A percentile compares a stretch with the other conserved stretches of the same genome.
Conservation (phyloP, 2,797 vertebrate species). For the Fistularia commersonii region DNA sequence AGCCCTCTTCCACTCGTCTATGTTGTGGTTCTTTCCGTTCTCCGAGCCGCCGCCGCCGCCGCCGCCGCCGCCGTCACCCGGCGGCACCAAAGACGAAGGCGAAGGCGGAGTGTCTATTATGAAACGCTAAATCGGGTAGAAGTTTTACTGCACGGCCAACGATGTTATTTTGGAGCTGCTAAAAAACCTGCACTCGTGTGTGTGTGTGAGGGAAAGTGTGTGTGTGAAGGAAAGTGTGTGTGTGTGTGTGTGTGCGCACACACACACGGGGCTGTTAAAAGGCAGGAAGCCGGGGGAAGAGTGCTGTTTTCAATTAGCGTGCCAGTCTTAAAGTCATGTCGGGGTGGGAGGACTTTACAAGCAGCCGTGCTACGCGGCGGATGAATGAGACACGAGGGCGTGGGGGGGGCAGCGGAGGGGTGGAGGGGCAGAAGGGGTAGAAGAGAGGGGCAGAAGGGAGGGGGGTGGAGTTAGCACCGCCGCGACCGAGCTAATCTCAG, state of each 20-base stretch:
- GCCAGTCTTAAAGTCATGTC: conserved; percentile 68
- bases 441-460: neutral
- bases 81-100: too few relatives aligned
- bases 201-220: neutral
- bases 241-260: conserved; percentile 5
- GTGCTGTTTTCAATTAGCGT: conserved; percentile 82
- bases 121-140: conserved; percentile 55
- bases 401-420: too few relatives aligned
- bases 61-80: too few relatives aligned
- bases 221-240: neutral
- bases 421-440: neutral
- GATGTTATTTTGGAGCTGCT: conserved; percentile 55
- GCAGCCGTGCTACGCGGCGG: conserved; percentile 42
- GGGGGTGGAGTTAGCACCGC: too few relatives aligned
- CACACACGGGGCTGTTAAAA: conserved; percentile 34
- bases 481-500: too few relatives aligned
- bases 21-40: too few relatives aligned
- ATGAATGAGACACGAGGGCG: conserved; percentile 5
- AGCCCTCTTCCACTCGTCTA: too few relatives aligned
- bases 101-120: conserved; percentile 24
- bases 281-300: conserved; percentile 49
- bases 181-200: conserved; percentile 12
- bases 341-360: conserved; percentile 65
- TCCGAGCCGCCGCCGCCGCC: too few relatives aligned
- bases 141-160: conserved; percentile 54